phyloP scores from a whole-genome alignment of 2,797 vertebrate genomes.

The Rhinella marina region DNA sequence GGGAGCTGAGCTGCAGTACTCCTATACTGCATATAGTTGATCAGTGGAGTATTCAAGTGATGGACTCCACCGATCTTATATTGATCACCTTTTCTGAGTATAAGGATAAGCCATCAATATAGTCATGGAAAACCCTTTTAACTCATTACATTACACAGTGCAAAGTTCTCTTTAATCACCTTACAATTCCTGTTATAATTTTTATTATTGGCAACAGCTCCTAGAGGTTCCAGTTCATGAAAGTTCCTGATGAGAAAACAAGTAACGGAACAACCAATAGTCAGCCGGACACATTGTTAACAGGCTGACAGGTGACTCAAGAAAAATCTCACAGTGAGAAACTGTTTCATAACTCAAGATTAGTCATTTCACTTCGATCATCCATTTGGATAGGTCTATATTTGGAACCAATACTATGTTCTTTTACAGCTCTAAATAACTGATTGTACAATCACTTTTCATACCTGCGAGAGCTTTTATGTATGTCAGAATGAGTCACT shows the following conservation, averaged over 20 bases:
- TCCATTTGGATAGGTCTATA: neutral
- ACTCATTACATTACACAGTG: too few species aligned
- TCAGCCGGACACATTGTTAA: neutral
- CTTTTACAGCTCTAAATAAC: slow-evolving; percentile 12
- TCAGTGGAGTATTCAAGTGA: too few species aligned
- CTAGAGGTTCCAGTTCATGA: neutral
- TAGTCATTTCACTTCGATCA: neutral
- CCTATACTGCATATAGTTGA: too few species aligned
- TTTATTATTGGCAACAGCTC: neutral
- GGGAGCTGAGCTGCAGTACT: too few species aligned
- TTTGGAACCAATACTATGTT: slow-evolving; percentile 7
- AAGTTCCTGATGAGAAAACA: neutral
- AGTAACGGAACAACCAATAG: neutral
- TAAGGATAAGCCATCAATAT: too few species aligned
- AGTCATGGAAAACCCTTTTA: too few species aligned
- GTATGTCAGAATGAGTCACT: neutral
- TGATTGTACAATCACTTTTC: neutral
- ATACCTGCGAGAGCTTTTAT: neutral
- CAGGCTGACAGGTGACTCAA: slow-evolving; percentile 9
- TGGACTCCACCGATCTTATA: too few species aligned
- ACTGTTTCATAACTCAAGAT: neutral
- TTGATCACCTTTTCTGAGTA: too few species aligned
- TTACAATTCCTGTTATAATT: too few species aligned
- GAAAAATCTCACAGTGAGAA: slow-evolving; percentile 13
- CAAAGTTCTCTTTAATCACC: too few species aligned